These are phyloP conservation scores for Drosophila obscura DNA, from an alignment of 1,140 invertebrate species.

Conservation along the genomic window DNA sequence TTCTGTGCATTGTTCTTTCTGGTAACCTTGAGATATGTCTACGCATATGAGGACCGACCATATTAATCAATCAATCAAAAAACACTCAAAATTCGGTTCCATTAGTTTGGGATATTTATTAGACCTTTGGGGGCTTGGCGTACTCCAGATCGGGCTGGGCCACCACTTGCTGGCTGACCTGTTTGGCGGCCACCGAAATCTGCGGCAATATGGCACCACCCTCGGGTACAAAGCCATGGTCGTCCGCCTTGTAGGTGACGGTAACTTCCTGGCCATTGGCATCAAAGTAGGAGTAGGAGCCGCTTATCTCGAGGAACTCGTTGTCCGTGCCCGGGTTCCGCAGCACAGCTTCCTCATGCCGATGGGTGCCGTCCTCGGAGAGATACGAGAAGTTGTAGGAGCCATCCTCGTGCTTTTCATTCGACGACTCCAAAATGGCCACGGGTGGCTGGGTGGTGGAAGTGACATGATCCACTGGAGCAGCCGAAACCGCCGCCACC, in stretches of 20 bases:
- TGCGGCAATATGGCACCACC: constrained; percentile 63
- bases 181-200: constrained; percentile 71
- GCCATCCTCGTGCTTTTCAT: constrained; percentile 69
- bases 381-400: constrained; percentile 75
- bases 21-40: not conserved
- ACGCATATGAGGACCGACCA: too few species aligned
- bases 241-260: constrained; percentile 75
- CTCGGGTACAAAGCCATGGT: constrained; percentile 77
- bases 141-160: constrained; percentile 54
- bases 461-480: constrained; percentile 34
- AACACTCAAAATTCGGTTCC: not conserved
- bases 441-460: constrained; percentile 43
- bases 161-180: constrained; percentile 46
- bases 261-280: constrained; percentile 69
- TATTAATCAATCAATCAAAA: too few species aligned
- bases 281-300: constrained; percentile 75
- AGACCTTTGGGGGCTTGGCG: constrained; percentile 52
- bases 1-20: too few species aligned
- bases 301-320: constrained; percentile 68
- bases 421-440: constrained; percentile 66
- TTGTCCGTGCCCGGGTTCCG: constrained; percentile 65
- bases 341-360: constrained; percentile 66
- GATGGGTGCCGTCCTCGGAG: constrained; percentile 71
- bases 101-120: constrained; percentile 32
- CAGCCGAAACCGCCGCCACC: constrained; percentile 37